Evolutionary conservation across 2,888 invertebrate species (phyloP), one percentile per base, ranked within the genome.

Genomic region (Heliconius aoede): DNA sequence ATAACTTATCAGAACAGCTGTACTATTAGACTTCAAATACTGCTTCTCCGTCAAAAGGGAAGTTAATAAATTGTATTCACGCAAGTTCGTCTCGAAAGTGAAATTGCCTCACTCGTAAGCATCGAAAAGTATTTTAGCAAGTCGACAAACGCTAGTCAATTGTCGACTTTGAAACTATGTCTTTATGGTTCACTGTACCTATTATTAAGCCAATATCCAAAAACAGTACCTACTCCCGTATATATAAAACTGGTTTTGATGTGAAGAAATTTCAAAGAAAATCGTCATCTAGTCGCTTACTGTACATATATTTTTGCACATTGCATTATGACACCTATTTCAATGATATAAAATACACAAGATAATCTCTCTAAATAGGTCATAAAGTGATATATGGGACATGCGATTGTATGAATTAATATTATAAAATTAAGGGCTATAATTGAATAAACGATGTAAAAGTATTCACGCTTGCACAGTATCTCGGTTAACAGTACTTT

Each of bases 401-500:
- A 72, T 5, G 11, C 76, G 15, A 72, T 24, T 72, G 18, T 26
- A 8, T 18, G 55, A 65, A 58, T 76, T 76, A 72, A 5, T 1
- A 13, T 3, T 3, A 24, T 15, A 18, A 0, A 0, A 5, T 1
- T 72, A 76, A 65, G 40, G 64, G 51, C n/a, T 36, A 64, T 24
- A 55, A 28, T 78, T 55, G 40, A 15, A 8, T 76, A 15, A n/a
- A 51, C 21, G 67, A 58, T 24, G 18, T 55, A 24, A 28, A 30
- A 32, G 7, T 40, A 55, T 69, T 68, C 28, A 73, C 71, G 71
- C 65, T 65, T 51, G 60, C 60, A 69, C 15, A 36, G 67, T 67
- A 72, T 72, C 64, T 74, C 73, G 62, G 76, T 74, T 76, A 78
- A 74, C 74, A 72, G 78, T 78, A 74, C 67, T 62, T 74, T 46